phyloP scores from a whole-genome alignment of 2,888 invertebrate species.

The Molanna angustata region DNA sequence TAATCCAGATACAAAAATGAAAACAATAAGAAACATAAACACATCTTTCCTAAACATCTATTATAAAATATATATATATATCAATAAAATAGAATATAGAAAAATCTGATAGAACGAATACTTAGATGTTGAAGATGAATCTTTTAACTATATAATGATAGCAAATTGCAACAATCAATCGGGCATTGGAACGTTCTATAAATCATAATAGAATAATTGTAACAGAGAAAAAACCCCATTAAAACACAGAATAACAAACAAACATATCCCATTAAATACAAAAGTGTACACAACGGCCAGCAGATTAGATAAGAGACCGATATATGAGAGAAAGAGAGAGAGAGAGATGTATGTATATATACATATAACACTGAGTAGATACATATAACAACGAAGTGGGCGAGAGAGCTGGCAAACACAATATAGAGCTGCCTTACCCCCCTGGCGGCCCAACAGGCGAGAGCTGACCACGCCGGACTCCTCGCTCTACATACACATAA shows the following conservation, averaged over 20 bases:
- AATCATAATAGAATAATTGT: constrained; percentile 13
- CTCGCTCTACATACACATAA: constrained; percentile 73
- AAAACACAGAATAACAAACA: constrained; percentile 43
- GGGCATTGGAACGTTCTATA: constrained; percentile 56
- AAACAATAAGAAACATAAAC: constrained; percentile 23
- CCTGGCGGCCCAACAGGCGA: constrained; percentile 88
- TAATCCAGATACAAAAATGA: constrained; percentile 15
- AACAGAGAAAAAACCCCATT: constrained; percentile 47
- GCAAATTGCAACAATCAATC: constrained; percentile 52
- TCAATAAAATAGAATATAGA: constrained; percentile 25
- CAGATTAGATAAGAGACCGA: constrained; percentile 11
- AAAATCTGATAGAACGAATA: constrained; percentile 17
- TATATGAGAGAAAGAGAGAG: too few species aligned
- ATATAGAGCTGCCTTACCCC: constrained; percentile 70
- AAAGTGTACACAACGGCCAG: background rate
- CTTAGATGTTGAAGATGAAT: constrained; percentile 21
- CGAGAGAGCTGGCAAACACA: constrained; percentile 26
- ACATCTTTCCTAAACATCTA: constrained; percentile 27
- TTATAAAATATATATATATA: too few species aligned
- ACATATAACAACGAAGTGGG: constrained; percentile 20
- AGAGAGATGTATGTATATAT: constrained; percentile 18
- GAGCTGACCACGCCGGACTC: constrained; percentile 88
- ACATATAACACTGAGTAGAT: constrained; percentile 13
- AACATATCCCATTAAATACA: constrained; percentile 38
- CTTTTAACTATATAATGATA: constrained; percentile 23